Conservation (phyloP, 2,113 vertebrate species). For the Petrocephalus microphthalmus region DNA sequence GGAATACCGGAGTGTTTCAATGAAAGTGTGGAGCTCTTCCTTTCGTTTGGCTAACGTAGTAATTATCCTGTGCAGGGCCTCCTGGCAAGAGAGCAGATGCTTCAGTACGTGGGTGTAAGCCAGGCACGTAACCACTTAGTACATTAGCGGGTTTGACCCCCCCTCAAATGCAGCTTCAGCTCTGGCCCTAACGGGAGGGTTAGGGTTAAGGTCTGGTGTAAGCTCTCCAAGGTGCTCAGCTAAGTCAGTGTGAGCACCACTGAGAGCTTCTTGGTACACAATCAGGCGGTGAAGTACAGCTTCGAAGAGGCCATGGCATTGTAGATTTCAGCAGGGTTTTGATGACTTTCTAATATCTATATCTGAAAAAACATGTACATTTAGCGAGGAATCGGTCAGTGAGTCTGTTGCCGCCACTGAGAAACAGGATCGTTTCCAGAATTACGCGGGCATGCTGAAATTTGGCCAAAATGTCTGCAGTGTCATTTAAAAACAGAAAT, state of each 20-base stretch:
- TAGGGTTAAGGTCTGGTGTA: background rate
- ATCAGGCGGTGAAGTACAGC: background rate
- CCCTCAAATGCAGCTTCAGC: background rate
- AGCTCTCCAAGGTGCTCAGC: background rate
- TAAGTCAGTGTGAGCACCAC: background rate
- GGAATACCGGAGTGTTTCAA: slow-evolving; percentile 72
- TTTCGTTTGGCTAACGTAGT: slow-evolving; percentile 83
- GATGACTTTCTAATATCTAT: background rate
- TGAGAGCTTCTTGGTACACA: background rate
- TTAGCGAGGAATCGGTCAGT: background rate
- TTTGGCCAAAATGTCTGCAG: background rate
- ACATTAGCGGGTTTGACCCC: background rate
- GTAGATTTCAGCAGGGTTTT: too few relatives aligned
- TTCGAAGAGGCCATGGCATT: background rate
- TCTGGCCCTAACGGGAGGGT: background rate
- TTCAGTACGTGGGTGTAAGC: background rate
- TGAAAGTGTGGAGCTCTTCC: slow-evolving; percentile 84
- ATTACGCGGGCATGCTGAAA: background rate
- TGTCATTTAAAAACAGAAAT: background rate
- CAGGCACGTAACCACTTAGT: background rate
- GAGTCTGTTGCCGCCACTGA: background rate
- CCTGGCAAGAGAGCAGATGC: slow-evolving; percentile 54
- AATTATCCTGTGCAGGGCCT: slow-evolving; percentile 84
- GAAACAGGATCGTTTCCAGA: background rate
- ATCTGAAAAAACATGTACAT: background rate